Base-by-base conservation (phyloP, 2,113 vertebrate species). In the Calypte anna region DNA sequence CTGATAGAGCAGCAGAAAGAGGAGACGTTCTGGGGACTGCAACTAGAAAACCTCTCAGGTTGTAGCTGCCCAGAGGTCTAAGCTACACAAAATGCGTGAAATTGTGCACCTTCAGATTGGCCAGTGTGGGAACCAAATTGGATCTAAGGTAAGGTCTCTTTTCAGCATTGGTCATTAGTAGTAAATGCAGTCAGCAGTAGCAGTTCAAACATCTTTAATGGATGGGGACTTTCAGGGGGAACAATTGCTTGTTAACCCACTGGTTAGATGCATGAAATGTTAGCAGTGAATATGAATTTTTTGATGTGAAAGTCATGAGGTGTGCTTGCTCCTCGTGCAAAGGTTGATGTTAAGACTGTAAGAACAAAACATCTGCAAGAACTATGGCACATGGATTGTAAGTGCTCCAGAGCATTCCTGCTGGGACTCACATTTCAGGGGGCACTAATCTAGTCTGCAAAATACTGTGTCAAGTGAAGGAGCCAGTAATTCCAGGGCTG, bases 71-170 rank as follows among this genome's bases (percentile, higher is more conserved):
- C 5, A 25, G 22, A 33, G 53, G 21, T 67, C 22, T 10, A 27
- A 82, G 36, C 40, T n/a, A 14, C 61, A 54, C 89, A 97, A 87
- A 88, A 99, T 99, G 99, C 98, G 99, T 94, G 99, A 99, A 95
- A 99, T 99, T 8, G 98, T 99, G 48, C 99, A 99, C 90, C 97
- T 99, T 82, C 99, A 99, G 98, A 98, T 99, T 7, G 99, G 99
- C 96, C 99, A 99, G 97, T 99, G 99, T 53, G 99, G 99, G 44
- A 99, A 99, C 98, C 99, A 99, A 96, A 99, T 99, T 7, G 99
- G 99, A 95, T 95, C 98, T 33, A 99, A 99, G 99, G 99, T 99
- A 98, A 97, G 98, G 43, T 4, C 20, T 61, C 20, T 33, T 46
- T 23, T 50, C 58, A 27, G 0, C 46, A 3, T 17, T 18, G 18